Evolutionary conservation across 1,140 invertebrate genomes (phyloP).

Genomic region (Colletes gigas): DNA sequence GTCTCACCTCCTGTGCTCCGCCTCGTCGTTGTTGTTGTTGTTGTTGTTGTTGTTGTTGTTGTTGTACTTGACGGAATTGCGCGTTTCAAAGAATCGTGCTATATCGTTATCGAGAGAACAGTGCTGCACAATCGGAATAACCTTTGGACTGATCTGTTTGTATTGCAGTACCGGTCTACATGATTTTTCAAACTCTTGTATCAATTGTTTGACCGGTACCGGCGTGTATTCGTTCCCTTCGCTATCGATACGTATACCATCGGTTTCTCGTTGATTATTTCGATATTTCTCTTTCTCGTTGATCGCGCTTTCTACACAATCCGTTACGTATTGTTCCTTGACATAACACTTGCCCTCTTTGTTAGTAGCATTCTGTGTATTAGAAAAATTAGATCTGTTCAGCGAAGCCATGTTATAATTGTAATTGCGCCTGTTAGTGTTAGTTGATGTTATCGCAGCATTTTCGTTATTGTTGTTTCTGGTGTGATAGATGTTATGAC

Average conservation of each 20-base stretch:
- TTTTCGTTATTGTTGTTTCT: conserved; percentile 20
- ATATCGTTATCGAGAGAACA: conserved; percentile 69
- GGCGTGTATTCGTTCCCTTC: conserved; percentile 81
- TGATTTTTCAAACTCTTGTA: conserved; percentile 84
- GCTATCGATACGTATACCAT: conserved; percentile 46
- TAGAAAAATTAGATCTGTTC: conserved; percentile 28
- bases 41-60: too few species aligned
- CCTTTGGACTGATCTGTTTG: conserved; percentile 80
- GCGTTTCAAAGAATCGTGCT: conserved; percentile 75
- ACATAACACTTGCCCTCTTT: conserved; percentile 30
- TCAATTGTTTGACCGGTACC: conserved; percentile 84
- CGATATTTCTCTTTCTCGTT: conserved; percentile 17
- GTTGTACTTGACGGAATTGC: conserved; percentile 48
- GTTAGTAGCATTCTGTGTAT: conserved; percentile 38
- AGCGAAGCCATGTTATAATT: conserved; percentile 41
- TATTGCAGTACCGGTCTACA: conserved; percentile 82
- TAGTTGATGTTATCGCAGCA: conserved; percentile 1
- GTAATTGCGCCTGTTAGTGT: conserved; percentile 50
- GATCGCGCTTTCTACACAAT: conserved; percentile 18
- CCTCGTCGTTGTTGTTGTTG: conserved; percentile 30
- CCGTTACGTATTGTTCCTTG: conserved; percentile 29
- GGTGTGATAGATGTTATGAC: conserved; percentile 20
- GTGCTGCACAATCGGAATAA: conserved; percentile 66
- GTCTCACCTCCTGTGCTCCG: conserved; percentile 42
- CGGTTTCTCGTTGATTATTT: conserved; percentile 42